Conservation (phyloP, 2,888 invertebrate species). For the Hymenopus coronatus region DNA sequence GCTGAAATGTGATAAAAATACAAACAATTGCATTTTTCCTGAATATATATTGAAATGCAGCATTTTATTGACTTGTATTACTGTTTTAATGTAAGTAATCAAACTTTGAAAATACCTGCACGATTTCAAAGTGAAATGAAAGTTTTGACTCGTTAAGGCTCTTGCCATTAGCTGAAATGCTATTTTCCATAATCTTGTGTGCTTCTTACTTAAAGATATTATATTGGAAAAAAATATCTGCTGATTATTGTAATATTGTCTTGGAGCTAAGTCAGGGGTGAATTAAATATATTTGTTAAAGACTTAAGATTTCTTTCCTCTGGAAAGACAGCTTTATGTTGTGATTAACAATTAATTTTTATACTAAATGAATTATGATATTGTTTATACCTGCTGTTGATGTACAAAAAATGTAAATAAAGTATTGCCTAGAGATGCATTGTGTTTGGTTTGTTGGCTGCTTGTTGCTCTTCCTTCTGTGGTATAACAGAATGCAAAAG, state of each 20-base stretch:
- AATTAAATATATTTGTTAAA: neutral
- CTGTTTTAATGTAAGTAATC: neutral
- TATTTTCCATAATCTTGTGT: neutral
- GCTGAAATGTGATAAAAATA: neutral
- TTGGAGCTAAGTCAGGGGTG: neutral
- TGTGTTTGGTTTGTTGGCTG: neutral
- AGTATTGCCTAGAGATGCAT: neutral
- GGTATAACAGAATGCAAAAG: neutral
- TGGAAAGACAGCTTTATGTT: neutral
- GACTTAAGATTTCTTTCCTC: neutral
- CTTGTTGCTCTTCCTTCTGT: neutral
- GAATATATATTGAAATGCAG: neutral
- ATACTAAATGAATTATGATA: neutral
- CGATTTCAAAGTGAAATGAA: neutral
- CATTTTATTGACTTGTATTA: neutral
- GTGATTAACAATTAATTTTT: neutral
- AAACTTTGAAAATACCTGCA: neutral
- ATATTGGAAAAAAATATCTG: neutral
- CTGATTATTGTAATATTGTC: neutral
- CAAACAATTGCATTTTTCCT: neutral
- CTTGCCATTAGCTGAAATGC: neutral
- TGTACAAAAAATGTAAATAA: neutral
- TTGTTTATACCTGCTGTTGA: neutral
- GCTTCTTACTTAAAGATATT: neutral
- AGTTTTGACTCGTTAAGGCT: neutral